Base-by-base conservation (phyloP, 2,113 vertebrate genomes). In the Syrmaticus mikado region DNA sequence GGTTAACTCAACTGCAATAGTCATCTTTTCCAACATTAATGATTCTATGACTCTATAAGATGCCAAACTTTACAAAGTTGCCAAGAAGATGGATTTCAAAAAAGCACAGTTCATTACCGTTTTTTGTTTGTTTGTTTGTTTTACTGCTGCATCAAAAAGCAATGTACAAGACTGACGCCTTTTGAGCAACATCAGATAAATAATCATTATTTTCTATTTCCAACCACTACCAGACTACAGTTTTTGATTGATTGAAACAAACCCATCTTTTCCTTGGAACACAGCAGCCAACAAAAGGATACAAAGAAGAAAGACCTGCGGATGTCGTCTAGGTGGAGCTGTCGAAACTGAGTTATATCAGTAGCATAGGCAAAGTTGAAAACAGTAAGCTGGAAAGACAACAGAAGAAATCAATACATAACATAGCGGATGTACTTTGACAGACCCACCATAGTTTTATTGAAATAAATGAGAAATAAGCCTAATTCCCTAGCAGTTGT, bases 241-340 rank as follows among this genome's bases (percentile, higher is more conserved):
- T 36, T 90, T 64, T 67, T 80, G 50, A 64, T 10, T 74, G 34
- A 0, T 32, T 72, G 76, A 81, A 90, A 72, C 25, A 67, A 73
- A 43, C 18, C 34, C 27, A 24, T 68, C 25, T 81, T 66, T 5
- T 20, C 19, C n/a, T 40, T 41, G 55, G 75, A 91, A 87, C 4
- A 16, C 57, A 91, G 83, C 30, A 55, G 76, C 15, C 6, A 30
- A 72, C 19, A 57, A 94, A 98, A 98, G 98, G 99, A 99, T 99
- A 99, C 99, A 89, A 99, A 99, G 96, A 99, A 99, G 94, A 99
- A 99, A 16, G 99, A 98, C 96, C 99, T 98, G 62, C 99, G 98
- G 90, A 99, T 89, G 8, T 99, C 99, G 71, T 99, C 99, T 28
- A 98, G 79, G 91, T 96, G 98, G 27, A 99, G 98, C 76, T 98